Conservation (phyloP, 2,888 invertebrate species). For the Bellardia bayeri region DNA sequence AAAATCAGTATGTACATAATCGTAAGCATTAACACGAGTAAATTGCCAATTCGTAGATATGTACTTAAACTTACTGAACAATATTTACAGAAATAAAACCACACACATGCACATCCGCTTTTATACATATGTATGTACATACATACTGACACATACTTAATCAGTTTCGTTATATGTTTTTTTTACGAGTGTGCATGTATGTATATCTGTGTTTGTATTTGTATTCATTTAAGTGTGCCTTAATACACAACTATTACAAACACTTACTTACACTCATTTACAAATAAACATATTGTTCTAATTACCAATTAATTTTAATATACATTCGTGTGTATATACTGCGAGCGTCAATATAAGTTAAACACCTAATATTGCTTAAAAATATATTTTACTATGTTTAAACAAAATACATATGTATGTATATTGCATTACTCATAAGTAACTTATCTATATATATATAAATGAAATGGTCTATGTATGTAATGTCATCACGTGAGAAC, state of each 20-base stretch:
- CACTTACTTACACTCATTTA: constrained; percentile 25
- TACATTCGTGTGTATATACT: neutral
- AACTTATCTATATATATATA: no score
- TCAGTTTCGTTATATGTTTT: neutral
- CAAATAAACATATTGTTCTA: constrained; percentile 45
- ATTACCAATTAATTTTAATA: constrained; percentile 51
- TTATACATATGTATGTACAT: neutral
- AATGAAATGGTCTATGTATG: no score
- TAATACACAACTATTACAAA: constrained; percentile 13
- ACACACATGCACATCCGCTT: neutral
- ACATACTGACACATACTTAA: constrained; percentile 17
- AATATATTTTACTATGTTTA: no score
- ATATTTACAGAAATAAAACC: neutral
- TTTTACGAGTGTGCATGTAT: neutral
- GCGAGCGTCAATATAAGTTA: no score
- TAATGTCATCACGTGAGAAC: no score
- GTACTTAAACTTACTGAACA: constrained; percentile 24
- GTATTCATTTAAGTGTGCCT: neutral
- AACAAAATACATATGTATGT: no score
- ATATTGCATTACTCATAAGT: no score
- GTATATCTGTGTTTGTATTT: neutral
- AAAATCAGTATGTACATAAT: constrained; percentile 13
- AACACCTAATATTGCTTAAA: no score
- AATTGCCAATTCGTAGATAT: constrained; percentile 35
- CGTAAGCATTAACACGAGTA: neutral